Evolutionary conservation across 1,140 invertebrate genomes (phyloP).

Genomic region (Sweltsa coloradensis): DNA sequence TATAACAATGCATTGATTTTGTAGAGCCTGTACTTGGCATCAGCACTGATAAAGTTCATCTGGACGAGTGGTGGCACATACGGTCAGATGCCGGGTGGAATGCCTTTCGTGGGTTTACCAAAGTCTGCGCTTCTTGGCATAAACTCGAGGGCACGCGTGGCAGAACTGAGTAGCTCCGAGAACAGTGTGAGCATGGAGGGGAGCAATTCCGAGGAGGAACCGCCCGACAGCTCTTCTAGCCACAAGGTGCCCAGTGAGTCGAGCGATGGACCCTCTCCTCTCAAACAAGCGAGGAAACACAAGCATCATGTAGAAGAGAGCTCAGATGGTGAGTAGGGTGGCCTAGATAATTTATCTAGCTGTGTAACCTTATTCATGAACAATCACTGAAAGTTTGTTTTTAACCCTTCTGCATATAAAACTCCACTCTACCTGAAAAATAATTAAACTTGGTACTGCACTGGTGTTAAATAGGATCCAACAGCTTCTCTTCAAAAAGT

Average conservation of each 20-base stretch:
- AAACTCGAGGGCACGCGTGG: constrained; percentile 9
- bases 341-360: neutral
- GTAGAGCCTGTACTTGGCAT: constrained; percentile 75
- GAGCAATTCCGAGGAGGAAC: constrained; percentile 62
- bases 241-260: too few relatives aligned
- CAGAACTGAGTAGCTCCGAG: constrained; percentile 36
- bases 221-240: too few relatives aligned
- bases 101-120: constrained; percentile 9
- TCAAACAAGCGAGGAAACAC: too few relatives aligned
- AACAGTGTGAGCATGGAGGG: constrained; percentile 62
- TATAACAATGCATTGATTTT: too few relatives aligned
- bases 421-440: too few relatives aligned
- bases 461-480: too few relatives aligned
- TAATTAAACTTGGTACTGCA: too few relatives aligned
- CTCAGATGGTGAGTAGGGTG: constrained; percentile 16
- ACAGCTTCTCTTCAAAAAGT: too few relatives aligned
- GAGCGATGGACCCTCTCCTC: too few relatives aligned
- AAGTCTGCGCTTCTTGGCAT: constrained; percentile 3
- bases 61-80: constrained; percentile 57
- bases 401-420: too few relatives aligned
- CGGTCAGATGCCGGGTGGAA: constrained; percentile 3
- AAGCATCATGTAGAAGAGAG: constrained; percentile 11
- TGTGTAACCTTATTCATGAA: neutral
- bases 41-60: constrained; percentile 76
- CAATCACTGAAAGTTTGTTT: too few relatives aligned